These are phyloP conservation scores for Nematopogon swammerdamellus DNA, from an alignment of 2,888 invertebrate genomes.

Conservation along the genomic window DNA sequence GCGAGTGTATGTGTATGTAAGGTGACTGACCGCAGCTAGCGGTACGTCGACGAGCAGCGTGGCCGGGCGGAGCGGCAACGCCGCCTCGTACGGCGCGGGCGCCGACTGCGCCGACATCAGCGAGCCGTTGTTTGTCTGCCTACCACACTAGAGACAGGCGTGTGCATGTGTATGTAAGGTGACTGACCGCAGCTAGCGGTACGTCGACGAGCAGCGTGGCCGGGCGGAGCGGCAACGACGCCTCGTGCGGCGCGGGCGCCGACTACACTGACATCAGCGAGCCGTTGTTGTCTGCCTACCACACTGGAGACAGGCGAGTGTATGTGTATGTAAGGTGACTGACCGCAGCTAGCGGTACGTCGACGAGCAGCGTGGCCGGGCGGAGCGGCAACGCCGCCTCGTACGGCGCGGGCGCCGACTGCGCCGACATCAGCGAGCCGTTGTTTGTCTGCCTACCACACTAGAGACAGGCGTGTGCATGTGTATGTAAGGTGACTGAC, in stretches of 20 bases:
- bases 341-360: constrained; percentile 15
- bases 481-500: constrained; percentile 20
- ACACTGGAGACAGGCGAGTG: too few relatives aligned
- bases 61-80: constrained; percentile 16
- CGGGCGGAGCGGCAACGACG: constrained; percentile 28
- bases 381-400: constrained; percentile 23
- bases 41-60: background rate
- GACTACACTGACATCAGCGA: constrained; percentile 68
- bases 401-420: constrained; percentile 61
- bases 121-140: too few relatives aligned
- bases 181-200: constrained; percentile 1
- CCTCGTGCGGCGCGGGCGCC: constrained; percentile 52
- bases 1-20: too few relatives aligned
- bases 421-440: constrained; percentile 64
- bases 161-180: too few relatives aligned
- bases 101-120: constrained; percentile 16
- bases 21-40: constrained; percentile 5
- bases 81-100: constrained; percentile 19
- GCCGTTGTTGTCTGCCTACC: too few relatives aligned
- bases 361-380: constrained; percentile 35
- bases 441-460: too few relatives aligned
- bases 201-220: constrained; percentile 36
- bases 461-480: too few relatives aligned
- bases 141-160: too few relatives aligned
- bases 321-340: constrained; percentile 22